These are phyloP conservation scores for Xyliphius kryptos DNA, from an alignment of 2,113 vertebrate genomes.

Conservation along the genomic window DNA sequence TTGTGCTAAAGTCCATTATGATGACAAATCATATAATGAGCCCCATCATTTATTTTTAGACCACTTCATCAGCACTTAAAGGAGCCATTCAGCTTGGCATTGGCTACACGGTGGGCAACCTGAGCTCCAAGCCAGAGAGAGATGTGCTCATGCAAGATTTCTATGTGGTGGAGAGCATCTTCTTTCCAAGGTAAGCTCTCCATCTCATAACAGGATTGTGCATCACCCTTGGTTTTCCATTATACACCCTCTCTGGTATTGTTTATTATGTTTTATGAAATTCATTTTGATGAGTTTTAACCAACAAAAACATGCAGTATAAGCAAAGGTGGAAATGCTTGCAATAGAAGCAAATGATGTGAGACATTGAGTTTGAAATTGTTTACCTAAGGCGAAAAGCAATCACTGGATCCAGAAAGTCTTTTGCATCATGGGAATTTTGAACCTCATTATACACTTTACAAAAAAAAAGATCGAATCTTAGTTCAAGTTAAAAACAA, in stretches of 20 bases:
- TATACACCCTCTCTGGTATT: background rate
- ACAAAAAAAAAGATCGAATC: too few species aligned
- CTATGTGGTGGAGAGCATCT: slow-evolving; percentile 98
- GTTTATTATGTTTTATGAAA: background rate
- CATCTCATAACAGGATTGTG: background rate
- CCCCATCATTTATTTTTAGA: slow-evolving; percentile 61
- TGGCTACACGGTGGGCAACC: slow-evolving; percentile 93
- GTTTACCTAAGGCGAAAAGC: too few species aligned
- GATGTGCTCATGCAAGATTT: slow-evolving; percentile 99
- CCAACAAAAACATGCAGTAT: too few species aligned
- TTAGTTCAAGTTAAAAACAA: too few species aligned
- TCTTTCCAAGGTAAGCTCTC: slow-evolving; percentile 84
- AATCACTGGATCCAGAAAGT: too few species aligned
- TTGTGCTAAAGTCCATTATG: background rate
- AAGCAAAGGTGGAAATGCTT: too few species aligned
- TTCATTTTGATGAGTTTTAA: too few species aligned
- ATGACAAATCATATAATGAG: background rate
- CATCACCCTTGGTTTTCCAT: background rate
- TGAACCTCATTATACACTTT: too few species aligned
- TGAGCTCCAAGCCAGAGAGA: slow-evolving; percentile 95
- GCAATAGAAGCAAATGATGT: too few species aligned
- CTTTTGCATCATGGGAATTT: too few species aligned
- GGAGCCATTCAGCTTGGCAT: slow-evolving; percentile 98
- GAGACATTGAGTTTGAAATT: too few species aligned
- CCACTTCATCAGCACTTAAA: slow-evolving; percentile 93